Conservation (phyloP, 2,888 invertebrate species). For the Oscheius onirici region DNA sequence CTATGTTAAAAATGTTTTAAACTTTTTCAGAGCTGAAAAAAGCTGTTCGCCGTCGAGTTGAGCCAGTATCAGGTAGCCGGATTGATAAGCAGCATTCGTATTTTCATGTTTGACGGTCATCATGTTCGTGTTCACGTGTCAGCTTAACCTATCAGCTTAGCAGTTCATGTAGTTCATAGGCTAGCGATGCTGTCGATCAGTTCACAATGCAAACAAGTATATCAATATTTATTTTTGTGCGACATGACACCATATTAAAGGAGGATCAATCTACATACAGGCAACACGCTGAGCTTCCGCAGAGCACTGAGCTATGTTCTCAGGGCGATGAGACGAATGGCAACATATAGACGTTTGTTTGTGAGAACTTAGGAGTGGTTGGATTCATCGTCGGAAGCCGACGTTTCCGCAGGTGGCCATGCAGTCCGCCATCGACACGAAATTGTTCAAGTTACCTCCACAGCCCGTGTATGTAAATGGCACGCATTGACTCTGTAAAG, state of each 20-base stretch:
- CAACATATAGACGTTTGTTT: slow-evolving; percentile 15
- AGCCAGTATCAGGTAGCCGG: too few relatives aligned
- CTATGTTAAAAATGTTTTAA: too few relatives aligned
- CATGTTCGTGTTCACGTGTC: too few relatives aligned
- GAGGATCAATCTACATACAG: slow-evolving; percentile 31
- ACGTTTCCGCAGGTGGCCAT: slow-evolving; percentile 66
- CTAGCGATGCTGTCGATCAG: too few relatives aligned
- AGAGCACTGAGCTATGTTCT: slow-evolving; percentile 25
- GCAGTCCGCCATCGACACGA: slow-evolving; percentile 66
- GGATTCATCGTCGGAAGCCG: slow-evolving; percentile 55
- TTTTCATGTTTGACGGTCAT: too few relatives aligned
- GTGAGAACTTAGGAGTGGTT: slow-evolving; percentile 19
- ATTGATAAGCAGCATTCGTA: too few relatives aligned
- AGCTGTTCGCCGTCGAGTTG: too few relatives aligned
- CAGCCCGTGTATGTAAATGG: slow-evolving; percentile 70
- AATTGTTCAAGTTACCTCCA: slow-evolving; percentile 70
- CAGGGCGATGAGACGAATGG: slow-evolving; percentile 14
- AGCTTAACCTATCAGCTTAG: too few relatives aligned
- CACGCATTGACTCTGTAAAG: slow-evolving; percentile 67
- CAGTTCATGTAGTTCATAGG: too few relatives aligned
- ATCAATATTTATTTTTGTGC: slow-evolving; percentile 29
- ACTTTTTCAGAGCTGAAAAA: too few relatives aligned
- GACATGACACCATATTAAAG: slow-evolving; percentile 30
- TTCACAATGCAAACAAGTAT: not conserved
- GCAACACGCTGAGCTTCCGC: slow-evolving; percentile 28